Evolutionary conservation across 1,140 invertebrate genomes (phyloP).

Genomic region (Aphelenchoides fujianensis): DNA sequence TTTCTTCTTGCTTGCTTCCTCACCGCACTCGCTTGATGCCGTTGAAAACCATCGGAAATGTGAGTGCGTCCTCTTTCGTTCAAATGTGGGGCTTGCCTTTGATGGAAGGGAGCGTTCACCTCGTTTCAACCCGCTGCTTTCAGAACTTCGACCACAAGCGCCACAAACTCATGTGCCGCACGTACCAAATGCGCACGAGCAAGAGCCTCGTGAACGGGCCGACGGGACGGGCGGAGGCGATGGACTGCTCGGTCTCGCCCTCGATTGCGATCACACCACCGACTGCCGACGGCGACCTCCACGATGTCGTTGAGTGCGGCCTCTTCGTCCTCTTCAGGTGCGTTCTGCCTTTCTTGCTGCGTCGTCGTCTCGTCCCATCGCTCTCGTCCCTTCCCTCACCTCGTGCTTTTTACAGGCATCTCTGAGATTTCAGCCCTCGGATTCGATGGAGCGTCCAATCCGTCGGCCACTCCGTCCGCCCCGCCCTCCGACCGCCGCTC

Average conservation of each 20-base stretch:
- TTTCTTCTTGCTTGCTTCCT: background rate
- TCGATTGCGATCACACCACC: constrained; percentile 4
- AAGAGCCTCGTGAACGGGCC: background rate
- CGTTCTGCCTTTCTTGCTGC: too few relatives aligned
- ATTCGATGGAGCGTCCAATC: background rate
- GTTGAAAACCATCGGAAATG: background rate
- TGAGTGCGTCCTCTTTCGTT: background rate
- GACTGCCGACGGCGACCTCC: constrained; percentile 20
- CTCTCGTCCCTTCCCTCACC: too few relatives aligned
- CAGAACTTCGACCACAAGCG: constrained; percentile 35
- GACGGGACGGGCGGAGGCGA: background rate
- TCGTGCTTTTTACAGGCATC: constrained; percentile 3
- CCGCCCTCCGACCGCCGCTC: background rate
- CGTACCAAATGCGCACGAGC: constrained; percentile 26
- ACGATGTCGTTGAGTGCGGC: constrained; percentile 10
- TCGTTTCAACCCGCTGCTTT: constrained; percentile 7
- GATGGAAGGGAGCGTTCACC: background rate
- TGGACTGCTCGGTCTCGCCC: constrained; percentile 17
- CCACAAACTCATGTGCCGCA: constrained; percentile 35
- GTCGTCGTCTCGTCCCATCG: too few relatives aligned
- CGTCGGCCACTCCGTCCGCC: background rate
- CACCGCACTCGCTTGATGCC: background rate
- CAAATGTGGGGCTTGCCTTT: constrained; percentile 1
- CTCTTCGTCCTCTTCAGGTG: background rate
- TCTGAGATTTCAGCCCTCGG: background rate